These are phyloP conservation scores for Melikaiella ostensackeni DNA, from an alignment of 2,888 invertebrate genomes.

Conservation along the genomic window DNA sequence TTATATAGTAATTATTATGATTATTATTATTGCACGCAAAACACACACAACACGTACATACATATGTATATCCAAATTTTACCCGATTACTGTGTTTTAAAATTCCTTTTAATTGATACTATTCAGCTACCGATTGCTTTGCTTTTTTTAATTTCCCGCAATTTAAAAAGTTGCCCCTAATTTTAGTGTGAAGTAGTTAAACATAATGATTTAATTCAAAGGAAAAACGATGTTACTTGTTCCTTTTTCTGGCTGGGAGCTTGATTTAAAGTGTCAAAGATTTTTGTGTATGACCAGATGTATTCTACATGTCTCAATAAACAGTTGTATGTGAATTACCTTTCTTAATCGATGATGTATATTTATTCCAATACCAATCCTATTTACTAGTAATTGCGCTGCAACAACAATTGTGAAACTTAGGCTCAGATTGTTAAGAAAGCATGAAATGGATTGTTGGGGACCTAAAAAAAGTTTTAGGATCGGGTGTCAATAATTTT, in stretches of 20 bases:
- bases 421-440: no score
- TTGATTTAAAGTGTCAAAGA: slow-evolving; percentile 78
- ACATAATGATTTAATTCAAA: slow-evolving; percentile 72
- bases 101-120: slow-evolving; percentile 60
- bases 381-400: not conserved
- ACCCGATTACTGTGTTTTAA: slow-evolving; percentile 55
- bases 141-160: slow-evolving; percentile 66
- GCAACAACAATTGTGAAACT: no score
- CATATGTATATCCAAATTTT: slow-evolving; percentile 52
- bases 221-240: slow-evolving; percentile 70
- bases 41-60: slow-evolving; percentile 53
- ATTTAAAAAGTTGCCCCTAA: slow-evolving; percentile 69
- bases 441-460: no score
- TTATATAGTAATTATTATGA: slow-evolving; percentile 39
- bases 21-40: slow-evolving; percentile 50
- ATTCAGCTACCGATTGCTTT: slow-evolving; percentile 73
- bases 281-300: slow-evolving; percentile 78
- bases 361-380: slow-evolving; percentile 49
- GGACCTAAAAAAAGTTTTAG: no score
- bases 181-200: slow-evolving; percentile 77
- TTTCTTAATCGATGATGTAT: slow-evolving; percentile 70
- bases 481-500: no score
- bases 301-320: slow-evolving; percentile 82
- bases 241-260: slow-evolving; percentile 76
- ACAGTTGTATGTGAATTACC: slow-evolving; percentile 83